phyloP scores from a whole-genome alignment of 1,140 invertebrate genomes.

The Dinoponera quadriceps region DNA sequence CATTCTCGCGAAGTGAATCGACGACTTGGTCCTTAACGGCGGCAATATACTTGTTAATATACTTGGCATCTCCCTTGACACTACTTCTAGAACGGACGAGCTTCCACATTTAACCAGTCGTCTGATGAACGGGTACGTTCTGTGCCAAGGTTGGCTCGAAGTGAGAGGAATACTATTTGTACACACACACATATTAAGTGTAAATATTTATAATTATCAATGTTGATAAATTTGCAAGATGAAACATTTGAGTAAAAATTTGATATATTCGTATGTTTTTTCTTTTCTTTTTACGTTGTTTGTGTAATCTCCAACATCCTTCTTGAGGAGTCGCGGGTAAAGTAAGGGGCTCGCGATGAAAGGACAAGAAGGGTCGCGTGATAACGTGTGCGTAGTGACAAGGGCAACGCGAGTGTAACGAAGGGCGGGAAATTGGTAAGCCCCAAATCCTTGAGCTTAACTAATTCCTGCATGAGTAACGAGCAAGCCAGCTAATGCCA shows the following conservation, averaged over 20 bases:
- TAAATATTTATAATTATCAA: neutral
- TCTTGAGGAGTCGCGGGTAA: neutral
- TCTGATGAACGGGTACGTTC: constrained; percentile 72
- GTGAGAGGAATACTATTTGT: constrained; percentile 22
- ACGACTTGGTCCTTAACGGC: constrained; percentile 63
- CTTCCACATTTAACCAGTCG: constrained; percentile 70
- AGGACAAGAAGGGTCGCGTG: constrained; percentile 70
- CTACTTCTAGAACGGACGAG: constrained; percentile 67
- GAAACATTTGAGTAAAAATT: constrained; percentile 11
- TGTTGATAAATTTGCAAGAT: neutral
- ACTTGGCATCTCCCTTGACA: constrained; percentile 74
- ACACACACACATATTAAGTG: constrained; percentile 10
- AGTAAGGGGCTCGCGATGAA: constrained; percentile 10
- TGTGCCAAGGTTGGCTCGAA: constrained; percentile 64
- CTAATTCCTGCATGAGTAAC: constrained; percentile 85
- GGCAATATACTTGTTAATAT: constrained; percentile 77
- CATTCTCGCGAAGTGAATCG: constrained; percentile 33
- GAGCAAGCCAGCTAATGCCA: constrained; percentile 84
- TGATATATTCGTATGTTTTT: neutral
- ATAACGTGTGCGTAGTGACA: constrained; percentile 75
- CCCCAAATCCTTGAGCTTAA: constrained; percentile 84
- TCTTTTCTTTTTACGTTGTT: neutral
- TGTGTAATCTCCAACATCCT: neutral
- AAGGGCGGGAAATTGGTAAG: constrained; percentile 81
- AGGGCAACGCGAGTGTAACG: constrained; percentile 55